Base-by-base conservation (phyloP, 2,113 vertebrate genomes). In the Sinocyclocheilus grahami region DNA sequence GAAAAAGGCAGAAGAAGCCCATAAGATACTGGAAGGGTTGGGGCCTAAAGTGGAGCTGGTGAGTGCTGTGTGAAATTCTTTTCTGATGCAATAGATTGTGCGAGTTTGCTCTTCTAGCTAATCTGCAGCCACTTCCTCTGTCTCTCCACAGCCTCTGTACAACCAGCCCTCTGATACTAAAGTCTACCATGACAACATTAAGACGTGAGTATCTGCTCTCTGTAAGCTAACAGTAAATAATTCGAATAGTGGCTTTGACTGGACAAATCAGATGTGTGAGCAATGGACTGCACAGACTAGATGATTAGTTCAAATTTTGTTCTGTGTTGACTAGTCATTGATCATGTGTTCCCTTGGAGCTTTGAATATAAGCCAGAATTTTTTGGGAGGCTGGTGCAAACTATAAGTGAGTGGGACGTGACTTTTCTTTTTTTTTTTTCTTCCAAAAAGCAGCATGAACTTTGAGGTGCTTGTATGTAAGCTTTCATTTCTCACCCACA, bases 1-100 rank as follows among this genome's bases (percentile, higher is more conserved):
- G 98, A 99, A 99, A 97, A 99, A 99, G 95, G 98, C 98, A 69
- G 98, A 99, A 93, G 97, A 99, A 93, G 98, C 98, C 88, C 98
- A 99, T 93, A 99, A 99, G 94, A 96, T 99, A 87, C 96, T 99
- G 89, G 98, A 99, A 96, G 97, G 98, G 84, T 95, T 99, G 86
- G 98, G 98, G 82, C 98, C 97, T 83, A 99, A 97, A 93, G 97
- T 99, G 85, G 98, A 99, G 92, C 93, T 99, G 95, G 98, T 99
- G 94, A 93, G 78, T 20, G 11, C 51, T 53, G 10, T 42, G n/a
- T 5, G 11, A 39, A 42, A 12, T 83, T 60, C 27, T 78, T 33
- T 51, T 87, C 85, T 22, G 3, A 14, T 24, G 87, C 2, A 62
- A 51, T 71, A 51, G 37, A 71, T 78, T 88, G 16, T 63, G 14